Conservation (phyloP, 2,797 vertebrate genomes). For the Gadopsis bispinosus region DNA sequence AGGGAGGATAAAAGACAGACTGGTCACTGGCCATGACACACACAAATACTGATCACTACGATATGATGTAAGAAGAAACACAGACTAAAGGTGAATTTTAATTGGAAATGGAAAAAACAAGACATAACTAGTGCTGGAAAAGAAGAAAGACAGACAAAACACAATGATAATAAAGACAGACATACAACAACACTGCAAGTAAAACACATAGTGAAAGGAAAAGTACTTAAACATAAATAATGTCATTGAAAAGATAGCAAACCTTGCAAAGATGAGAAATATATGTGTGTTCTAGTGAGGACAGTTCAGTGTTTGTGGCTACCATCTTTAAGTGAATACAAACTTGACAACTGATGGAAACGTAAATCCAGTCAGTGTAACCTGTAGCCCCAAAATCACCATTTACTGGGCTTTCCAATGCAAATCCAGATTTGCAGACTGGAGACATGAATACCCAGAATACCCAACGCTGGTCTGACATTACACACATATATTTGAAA, state of each 20-base stretch:
- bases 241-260: background rate
- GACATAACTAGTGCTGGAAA: background rate
- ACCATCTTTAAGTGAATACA: background rate
- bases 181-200: background rate
- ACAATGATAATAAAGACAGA: background rate
- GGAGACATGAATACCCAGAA: background rate
- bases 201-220: background rate
- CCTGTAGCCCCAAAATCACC: background rate
- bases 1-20: constrained; percentile 12
- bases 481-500: background rate
- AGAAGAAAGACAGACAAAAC: constrained; percentile 9
- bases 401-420: background rate
- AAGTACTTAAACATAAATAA: background rate
- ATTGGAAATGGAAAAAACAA: background rate
- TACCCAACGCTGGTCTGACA: background rate
- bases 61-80: background rate
- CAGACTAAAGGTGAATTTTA: background rate
- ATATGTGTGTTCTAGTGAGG: background rate
- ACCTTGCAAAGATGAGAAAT: background rate
- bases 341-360: background rate
- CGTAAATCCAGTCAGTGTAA: background rate
- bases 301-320: background rate
- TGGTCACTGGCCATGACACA: constrained; percentile 20
- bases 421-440: background rate
- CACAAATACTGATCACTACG: constrained; percentile 19